phyloP scores from a whole-genome alignment of 2,888 invertebrate species.

The Carcina quercana region DNA sequence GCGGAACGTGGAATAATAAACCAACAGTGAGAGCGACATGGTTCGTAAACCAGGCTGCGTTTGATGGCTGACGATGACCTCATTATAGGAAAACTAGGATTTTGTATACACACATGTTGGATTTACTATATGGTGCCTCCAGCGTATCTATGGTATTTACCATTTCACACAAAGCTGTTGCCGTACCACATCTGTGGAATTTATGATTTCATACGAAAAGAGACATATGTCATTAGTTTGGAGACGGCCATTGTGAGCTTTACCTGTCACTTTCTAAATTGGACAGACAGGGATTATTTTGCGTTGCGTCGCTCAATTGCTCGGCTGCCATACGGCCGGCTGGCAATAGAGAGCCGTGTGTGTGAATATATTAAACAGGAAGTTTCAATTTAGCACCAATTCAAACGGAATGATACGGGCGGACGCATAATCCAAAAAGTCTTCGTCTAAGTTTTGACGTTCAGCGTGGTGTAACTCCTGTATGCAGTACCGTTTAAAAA shows the following conservation, averaged over 20 bases:
- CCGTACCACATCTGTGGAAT: slow-evolving; percentile 4
- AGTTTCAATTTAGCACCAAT: slow-evolving; percentile 68
- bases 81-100: slow-evolving; percentile 55
- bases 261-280: slow-evolving; percentile 54
- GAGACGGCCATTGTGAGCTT: slow-evolving; percentile 34
- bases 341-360: slow-evolving; percentile 51
- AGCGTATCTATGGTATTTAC: too few species aligned
- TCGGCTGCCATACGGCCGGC: slow-evolving; percentile 59
- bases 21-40: slow-evolving; percentile 43
- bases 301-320: slow-evolving; percentile 65
- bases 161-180: too few species aligned
- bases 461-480: slow-evolving; percentile 24
- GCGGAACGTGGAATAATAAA: too few species aligned
- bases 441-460: slow-evolving; percentile 39
- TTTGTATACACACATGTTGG: too few species aligned
- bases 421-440: slow-evolving; percentile 51
- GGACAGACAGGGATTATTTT: slow-evolving; percentile 48
- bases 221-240: slow-evolving; percentile 45
- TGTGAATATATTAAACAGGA: slow-evolving; percentile 69
- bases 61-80: slow-evolving; percentile 45
- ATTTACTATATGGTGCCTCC: too few species aligned
- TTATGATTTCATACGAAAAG: slow-evolving; percentile 34
- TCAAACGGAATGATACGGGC: slow-evolving; percentile 60
- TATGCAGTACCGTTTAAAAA: slow-evolving; percentile 45
- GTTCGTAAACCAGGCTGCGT: slow-evolving; percentile 45